Evolutionary conservation across 2,888 invertebrate species (phyloP).

Genomic region (Cantharis rustica): DNA sequence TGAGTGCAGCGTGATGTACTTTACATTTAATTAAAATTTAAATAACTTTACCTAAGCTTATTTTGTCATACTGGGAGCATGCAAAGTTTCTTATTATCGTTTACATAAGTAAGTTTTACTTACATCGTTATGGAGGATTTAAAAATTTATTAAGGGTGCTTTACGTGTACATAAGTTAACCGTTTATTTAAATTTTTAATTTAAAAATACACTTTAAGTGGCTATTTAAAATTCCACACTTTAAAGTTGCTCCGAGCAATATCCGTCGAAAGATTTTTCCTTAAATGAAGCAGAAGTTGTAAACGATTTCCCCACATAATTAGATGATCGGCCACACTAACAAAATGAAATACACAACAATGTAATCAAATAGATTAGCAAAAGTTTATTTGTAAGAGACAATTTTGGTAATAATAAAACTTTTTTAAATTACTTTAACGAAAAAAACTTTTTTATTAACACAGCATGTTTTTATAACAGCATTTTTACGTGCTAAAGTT

Average conservation of each 20-base stretch:
- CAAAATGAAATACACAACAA: background rate
- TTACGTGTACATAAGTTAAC: background rate
- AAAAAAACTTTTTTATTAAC: background rate
- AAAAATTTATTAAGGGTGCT: background rate
- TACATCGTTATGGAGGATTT: background rate
- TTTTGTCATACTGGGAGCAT: background rate
- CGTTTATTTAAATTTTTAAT: background rate
- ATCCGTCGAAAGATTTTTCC: background rate
- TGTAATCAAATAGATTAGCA: background rate
- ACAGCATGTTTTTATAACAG: background rate
- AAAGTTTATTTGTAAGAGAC: background rate
- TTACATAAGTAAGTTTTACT: background rate
- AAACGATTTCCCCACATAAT: background rate
- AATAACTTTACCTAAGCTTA: background rate
- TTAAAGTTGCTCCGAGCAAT: too few species aligned
- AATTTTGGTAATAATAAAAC: background rate
- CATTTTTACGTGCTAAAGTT: background rate
- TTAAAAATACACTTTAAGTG: too few species aligned
- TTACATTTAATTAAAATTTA: conserved; percentile 5
- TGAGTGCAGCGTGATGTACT: background rate
- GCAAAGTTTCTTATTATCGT: background rate
- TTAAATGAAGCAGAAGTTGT: background rate
- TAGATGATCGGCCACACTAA: background rate
- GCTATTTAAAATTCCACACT: too few species aligned
- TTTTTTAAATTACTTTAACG: background rate